Base-by-base conservation (phyloP, 2,888 invertebrate species). In the Graphium colonna region DNA sequence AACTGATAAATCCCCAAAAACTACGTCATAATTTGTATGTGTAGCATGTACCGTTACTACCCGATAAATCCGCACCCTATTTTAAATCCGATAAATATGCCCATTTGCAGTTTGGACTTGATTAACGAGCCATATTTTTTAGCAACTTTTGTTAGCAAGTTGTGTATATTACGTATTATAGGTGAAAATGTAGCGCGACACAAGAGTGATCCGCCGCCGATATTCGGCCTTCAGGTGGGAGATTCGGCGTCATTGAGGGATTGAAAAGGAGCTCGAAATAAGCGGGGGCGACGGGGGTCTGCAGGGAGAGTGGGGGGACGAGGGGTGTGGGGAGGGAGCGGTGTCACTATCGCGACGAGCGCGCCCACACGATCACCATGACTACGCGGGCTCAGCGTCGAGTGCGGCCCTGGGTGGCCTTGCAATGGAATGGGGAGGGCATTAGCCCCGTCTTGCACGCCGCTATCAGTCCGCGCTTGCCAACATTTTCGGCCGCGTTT, bases 351-450 rank as follows among this genome's bases (percentile, higher is more conserved):
- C 87, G 88, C 84, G 78, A 88, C 87, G 77, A 64, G 67, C 72
- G 68, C 73, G 73, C 78, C 74, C 76, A 75, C 79, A 70, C 75
- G 67, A 84, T 87, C 75, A 77, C 76, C 84, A 88, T 85, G 82
- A 64, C 74, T 82, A 84, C 85, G 75, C 65, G 55, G 61, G 61
- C 70, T 61, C 72, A 26, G 56, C 52, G 70, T 71, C 77, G 71
- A 84, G 76, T 90, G 71, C 89, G 86, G 84, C 86, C 82, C 90
- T 90, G 90, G 85, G 84, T 82, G 86, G 87, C 90, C 90, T 89
- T 90, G 89, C 90, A 90, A 77, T 87, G 86, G 89, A 77, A 78
- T 87, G 90, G 82, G 90, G 88, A 88, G 90, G 89, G 87, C 90
- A 89, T 82, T 89, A 85, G 77, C 88, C 90, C 76, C 85, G 83